phyloP scores from a whole-genome alignment of 2,888 invertebrate species.

The Neoaliturus tenellus region DNA sequence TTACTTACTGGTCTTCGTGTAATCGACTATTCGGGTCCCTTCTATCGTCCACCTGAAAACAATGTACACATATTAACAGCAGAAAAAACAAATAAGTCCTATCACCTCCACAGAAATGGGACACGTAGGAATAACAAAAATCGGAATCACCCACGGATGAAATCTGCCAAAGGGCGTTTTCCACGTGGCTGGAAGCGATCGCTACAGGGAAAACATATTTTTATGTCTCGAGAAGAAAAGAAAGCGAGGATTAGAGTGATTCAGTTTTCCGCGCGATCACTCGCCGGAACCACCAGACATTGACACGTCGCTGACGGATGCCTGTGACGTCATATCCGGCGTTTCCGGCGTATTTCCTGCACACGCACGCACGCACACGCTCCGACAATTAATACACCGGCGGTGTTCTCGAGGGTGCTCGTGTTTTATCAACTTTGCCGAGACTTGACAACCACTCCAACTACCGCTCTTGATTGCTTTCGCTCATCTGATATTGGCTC shows the following conservation, averaged over 20 bases:
- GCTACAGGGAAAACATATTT: conserved; percentile 23
- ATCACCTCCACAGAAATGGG: background rate
- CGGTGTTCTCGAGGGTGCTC: background rate
- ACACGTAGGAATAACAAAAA: background rate
- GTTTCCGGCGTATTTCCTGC: conserved; percentile 16
- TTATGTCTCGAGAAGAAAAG: conserved; percentile 5
- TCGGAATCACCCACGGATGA: conserved; percentile 7
- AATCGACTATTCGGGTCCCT: conserved; percentile 28
- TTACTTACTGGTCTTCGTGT: conserved; percentile 47
- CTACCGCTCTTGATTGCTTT: background rate
- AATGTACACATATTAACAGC: background rate
- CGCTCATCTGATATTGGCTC: conserved; percentile 39
- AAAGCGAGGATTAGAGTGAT: conserved; percentile 50
- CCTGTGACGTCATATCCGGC: conserved; percentile 39
- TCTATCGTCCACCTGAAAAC: conserved; percentile 35
- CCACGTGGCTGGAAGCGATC: background rate
- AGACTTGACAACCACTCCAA: conserved; percentile 35
- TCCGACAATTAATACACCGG: conserved; percentile 46
- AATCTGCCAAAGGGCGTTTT: conserved; percentile 30
- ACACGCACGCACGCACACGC: conserved; percentile 30
- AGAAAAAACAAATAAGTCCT: background rate
- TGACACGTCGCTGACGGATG: conserved; percentile 52
- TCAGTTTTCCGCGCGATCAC: conserved; percentile 46
- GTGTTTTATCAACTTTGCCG: conserved; percentile 44
- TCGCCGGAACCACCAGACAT: conserved; percentile 49